Evolutionary conservation across 2,113 vertebrate genomes (phyloP), one percentile per base, ranked within the genome.

Genomic region (Eleginops maclovinus): DNA sequence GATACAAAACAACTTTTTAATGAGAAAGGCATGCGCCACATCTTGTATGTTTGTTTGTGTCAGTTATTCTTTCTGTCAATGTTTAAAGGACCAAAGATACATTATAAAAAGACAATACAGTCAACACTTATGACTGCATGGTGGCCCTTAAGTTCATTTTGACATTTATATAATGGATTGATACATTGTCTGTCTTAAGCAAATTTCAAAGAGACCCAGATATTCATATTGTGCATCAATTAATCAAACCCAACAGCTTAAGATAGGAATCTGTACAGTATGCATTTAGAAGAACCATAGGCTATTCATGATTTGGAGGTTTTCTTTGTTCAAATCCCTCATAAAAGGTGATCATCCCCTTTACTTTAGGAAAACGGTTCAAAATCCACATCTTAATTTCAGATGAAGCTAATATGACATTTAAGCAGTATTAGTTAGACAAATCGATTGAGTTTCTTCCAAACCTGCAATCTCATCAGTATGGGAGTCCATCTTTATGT

Each of bases 1-100:
- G 44, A 82, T 46, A 71, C 49, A 13, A 36, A 83, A n/a, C 49
- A 10, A 40, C 36, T 72, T n/a, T 19, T 58, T 71, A 70, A 70
- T 66, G 49, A 36, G 46, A 75, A 51, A 63, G 63, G 13, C 56
- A n/a, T 72, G 61, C 21, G 58, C 36, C 31, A 43, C n/a, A 62
- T 62, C 17, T 17, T 51, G 14, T 15, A 17, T 66, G 24, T 28
- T 24, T 50, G 11, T 49, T 7, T 36, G 9, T 28, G 24, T 56
- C 14, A 28, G 7, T 55, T 12, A 55, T n/a, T 36, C 31, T 36
- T 36, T 36, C 31, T 40, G 22, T 55, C 22, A 22, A 19, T 14
- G 28, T 41, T 59, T 49, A 58, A 56, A 69, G 21, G 10, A 41
- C 1, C 6, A 36, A 8, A 41, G 14, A 19, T 43, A 44, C 5